phyloP scores from a whole-genome alignment of 2,113 vertebrate species.

The Tachuris rubrigastra region DNA sequence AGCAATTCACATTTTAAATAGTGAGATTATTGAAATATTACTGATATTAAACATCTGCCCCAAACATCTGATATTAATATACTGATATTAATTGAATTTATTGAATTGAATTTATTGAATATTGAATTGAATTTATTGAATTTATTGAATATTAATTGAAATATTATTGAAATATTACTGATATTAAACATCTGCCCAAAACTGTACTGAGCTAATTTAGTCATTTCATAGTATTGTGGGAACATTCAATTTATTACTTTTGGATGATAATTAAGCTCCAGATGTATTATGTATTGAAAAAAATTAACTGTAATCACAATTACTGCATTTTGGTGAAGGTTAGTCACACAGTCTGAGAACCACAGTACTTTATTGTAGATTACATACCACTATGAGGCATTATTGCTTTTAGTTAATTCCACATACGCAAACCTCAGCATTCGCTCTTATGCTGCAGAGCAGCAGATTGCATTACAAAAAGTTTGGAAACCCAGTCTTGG shows the following conservation, averaged over 20 bases:
- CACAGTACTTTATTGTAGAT: not conserved
- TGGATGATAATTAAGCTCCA: not conserved
- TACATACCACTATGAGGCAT: not conserved
- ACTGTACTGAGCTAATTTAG: not conserved
- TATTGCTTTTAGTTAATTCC: not conserved
- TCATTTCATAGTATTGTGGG: not conserved
- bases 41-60: not conserved
- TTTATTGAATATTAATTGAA: no score
- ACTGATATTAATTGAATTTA: no score
- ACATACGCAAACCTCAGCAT: not conserved
- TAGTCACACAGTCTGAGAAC: not conserved
- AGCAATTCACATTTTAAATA: not conserved
- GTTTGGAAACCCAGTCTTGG: not conserved
- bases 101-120: no score
- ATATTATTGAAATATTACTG: conserved; percentile 13
- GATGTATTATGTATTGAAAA: not conserved
- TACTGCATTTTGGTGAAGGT: not conserved
- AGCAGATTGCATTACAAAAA: not conserved
- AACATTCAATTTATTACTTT: not conserved
- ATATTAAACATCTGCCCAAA: not conserved
- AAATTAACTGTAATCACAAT: not conserved
- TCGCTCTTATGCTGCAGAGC: not conserved
- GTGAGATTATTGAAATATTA: conserved; percentile 30
- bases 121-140: no score
- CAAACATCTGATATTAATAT: no score